These are phyloP conservation scores for Steinernema feltiae DNA, from an alignment of 1,140 invertebrate genomes.

Conservation along the genomic window DNA sequence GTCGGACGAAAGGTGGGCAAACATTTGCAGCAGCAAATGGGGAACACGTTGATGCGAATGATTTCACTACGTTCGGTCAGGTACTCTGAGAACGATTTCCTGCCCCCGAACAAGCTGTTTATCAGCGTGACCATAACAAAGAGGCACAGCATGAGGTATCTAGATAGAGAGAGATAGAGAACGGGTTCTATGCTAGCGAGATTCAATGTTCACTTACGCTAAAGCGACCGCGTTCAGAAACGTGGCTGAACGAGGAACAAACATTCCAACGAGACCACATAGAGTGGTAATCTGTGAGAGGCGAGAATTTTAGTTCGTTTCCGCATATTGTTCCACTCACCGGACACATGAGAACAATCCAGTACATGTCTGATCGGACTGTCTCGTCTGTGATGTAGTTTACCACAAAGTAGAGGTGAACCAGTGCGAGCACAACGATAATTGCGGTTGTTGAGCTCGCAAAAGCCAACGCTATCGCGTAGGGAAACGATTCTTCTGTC, in stretches of 20 bases:
- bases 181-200: neutral
- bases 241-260: slow-evolving; percentile 46
- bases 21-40: slow-evolving; percentile 33
- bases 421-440: slow-evolving; percentile 36
- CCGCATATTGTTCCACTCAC: slow-evolving; percentile 33
- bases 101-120: slow-evolving; percentile 46
- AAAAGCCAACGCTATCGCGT: neutral
- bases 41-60: slow-evolving; percentile 2
- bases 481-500: neutral
- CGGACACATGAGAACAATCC: slow-evolving; percentile 53
- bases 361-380: slow-evolving; percentile 51
- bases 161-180: neutral
- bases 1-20: slow-evolving; percentile 44
- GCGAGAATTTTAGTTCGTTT: too few relatives aligned
- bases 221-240: slow-evolving; percentile 54
- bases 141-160: slow-evolving; percentile 44
- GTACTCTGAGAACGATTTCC: slow-evolving; percentile 29
- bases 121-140: slow-evolving; percentile 49
- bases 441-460: slow-evolving; percentile 9
- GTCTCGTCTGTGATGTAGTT: slow-evolving; percentile 48
- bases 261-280: slow-evolving; percentile 52
- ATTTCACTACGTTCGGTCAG: neutral
- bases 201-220: slow-evolving; percentile 40
- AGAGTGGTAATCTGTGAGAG: slow-evolving; percentile 45
- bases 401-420: slow-evolving; percentile 50